Evolutionary conservation across 1,140 invertebrate genomes (phyloP).

Genomic region (Papilio helenus): DNA sequence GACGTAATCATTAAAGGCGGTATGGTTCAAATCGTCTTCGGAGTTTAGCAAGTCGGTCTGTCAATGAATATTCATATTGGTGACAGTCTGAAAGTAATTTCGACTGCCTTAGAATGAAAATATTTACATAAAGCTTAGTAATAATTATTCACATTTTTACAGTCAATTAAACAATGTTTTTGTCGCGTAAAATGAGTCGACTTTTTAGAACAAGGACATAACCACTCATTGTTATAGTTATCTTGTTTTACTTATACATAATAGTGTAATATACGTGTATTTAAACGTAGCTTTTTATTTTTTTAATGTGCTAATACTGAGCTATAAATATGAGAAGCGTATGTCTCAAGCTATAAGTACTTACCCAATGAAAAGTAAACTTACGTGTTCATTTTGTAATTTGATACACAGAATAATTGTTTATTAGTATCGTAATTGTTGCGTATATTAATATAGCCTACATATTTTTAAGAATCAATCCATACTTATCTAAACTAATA

Average conservation of each 20-base stretch:
- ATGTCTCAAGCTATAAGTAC: neutral
- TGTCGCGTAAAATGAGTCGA: constrained; percentile 4
- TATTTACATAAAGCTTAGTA: constrained; percentile 13
- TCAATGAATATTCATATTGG: constrained; percentile 21
- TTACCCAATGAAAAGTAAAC: neutral
- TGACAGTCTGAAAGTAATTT: constrained; percentile 24
- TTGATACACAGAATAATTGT: neutral
- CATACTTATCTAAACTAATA: too few relatives aligned
- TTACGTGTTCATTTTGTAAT: neutral
- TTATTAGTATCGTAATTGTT: neutral
- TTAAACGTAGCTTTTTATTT: too few relatives aligned
- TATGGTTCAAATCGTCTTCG: constrained; percentile 12
- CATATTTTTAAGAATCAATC: too few relatives aligned
- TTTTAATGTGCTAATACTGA: too few relatives aligned
- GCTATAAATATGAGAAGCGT: too few relatives aligned
- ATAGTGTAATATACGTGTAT: too few relatives aligned
- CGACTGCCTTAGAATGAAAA: neutral
- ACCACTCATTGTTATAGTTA: neutral
- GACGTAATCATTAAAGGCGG: neutral
- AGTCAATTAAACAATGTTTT: constrained; percentile 5
- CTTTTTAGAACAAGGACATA: neutral
- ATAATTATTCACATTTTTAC: constrained; percentile 9
- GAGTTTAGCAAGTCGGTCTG: constrained; percentile 14
- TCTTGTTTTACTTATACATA: neutral
- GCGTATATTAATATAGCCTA: too few relatives aligned